phyloP scores from a whole-genome alignment of 2,113 vertebrate genomes.

The Peromyscus polionotus region DNA sequence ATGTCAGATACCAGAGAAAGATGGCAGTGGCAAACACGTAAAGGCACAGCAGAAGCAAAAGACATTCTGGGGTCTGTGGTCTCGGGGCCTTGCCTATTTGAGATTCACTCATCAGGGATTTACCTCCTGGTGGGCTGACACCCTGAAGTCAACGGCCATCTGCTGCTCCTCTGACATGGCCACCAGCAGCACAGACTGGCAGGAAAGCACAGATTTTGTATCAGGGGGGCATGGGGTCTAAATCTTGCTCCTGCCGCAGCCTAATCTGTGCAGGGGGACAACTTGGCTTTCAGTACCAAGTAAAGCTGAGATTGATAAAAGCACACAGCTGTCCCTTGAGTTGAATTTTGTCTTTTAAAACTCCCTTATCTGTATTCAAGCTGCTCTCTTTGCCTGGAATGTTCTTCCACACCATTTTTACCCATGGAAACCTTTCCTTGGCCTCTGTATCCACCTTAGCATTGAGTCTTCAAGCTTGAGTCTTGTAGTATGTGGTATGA shows the following conservation, averaged over 20 bases:
- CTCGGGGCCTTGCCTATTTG: too few relatives aligned
- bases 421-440: not conserved
- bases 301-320: not conserved
- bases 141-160: too few relatives aligned
- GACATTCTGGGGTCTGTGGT: too few relatives aligned
- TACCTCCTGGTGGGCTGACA: too few relatives aligned
- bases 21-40: too few relatives aligned
- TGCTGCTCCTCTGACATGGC: too few relatives aligned
- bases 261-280: not conserved
- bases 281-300: not conserved
- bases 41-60: too few relatives aligned
- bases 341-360: conserved; percentile 15
- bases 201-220: not conserved
- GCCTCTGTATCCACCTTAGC: not conserved
- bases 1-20: too few relatives aligned
- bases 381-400: not conserved
- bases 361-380: not conserved
- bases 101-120: too few relatives aligned
- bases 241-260: not conserved
- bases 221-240: not conserved
- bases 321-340: not conserved
- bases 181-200: not conserved
- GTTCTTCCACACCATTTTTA: not conserved
- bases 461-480: not conserved
- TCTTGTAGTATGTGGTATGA: not conserved